Percentiles rank a stretch among this genome's conserved stretches.
Evolutionary conservation across 2,888 invertebrate species (phyloP).

Genomic region (Netelia melanura): DNA sequence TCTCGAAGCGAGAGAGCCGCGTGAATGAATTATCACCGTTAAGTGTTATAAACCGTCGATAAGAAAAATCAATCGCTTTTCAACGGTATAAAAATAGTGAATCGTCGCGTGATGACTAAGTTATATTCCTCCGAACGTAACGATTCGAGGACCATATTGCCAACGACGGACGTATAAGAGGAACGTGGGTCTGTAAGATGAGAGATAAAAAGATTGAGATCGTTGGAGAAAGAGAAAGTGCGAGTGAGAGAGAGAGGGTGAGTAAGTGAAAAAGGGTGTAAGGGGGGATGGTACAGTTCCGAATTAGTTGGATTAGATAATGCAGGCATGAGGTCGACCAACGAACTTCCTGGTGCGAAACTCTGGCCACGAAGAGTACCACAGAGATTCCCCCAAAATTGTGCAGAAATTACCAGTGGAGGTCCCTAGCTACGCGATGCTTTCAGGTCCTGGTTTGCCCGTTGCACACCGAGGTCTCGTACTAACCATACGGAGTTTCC

Average conservation of each 20-base stretch:
- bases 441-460: slow-evolving; percentile 49
- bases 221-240: slow-evolving; percentile 23
- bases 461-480: slow-evolving; percentile 24
- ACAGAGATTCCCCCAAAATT: slow-evolving; percentile 65
- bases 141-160: slow-evolving; percentile 23
- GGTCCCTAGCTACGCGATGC: slow-evolving; percentile 42
- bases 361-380: slow-evolving; percentile 64
- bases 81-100: no score
- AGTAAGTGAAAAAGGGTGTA: slow-evolving; percentile 24
- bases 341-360: slow-evolving; percentile 70
- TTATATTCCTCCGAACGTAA: neutral
- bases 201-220: slow-evolving; percentile 4
- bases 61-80: no score
- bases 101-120: neutral
- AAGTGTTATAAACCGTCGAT: no score
- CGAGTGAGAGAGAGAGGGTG: slow-evolving; percentile 24
- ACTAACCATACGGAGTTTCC: slow-evolving; percentile 55
- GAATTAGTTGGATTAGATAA: slow-evolving; percentile 78
- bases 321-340: slow-evolving; percentile 74
- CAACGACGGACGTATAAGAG: neutral
- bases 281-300: slow-evolving; percentile 34
- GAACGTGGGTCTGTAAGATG: slow-evolving; percentile 16
- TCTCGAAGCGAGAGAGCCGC: no score
- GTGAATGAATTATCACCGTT: no score
- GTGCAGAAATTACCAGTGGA: slow-evolving; percentile 62